Percentiles rank a stretch among this genome's conserved stretches.
Conservation (phyloP, 2,113 vertebrate species). For the Rhynchomys soricoides region DNA sequence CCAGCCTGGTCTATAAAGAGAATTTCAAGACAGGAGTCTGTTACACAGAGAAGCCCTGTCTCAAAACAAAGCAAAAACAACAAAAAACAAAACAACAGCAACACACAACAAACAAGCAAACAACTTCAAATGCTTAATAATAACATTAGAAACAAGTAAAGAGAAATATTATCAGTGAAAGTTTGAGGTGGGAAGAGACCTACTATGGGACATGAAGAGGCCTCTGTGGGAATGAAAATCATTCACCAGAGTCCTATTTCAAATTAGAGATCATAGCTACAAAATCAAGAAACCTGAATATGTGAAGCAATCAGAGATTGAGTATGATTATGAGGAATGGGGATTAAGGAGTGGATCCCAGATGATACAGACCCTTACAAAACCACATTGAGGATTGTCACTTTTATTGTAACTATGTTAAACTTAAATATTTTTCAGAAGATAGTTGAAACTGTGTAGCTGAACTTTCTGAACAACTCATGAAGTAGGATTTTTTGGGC, state of each 20-base stretch:
- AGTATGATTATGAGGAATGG: neutral
- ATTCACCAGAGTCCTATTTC: neutral
- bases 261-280: neutral
- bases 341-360: neutral
- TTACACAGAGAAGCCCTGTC: neutral
- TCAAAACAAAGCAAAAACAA: neutral
- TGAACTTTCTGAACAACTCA: constrained; percentile 31
- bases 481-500: neutral
- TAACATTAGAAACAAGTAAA: neutral
- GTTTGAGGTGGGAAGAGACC: neutral
- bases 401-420: constrained; percentile 2
- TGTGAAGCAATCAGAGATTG: neutral
- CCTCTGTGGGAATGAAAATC: neutral
- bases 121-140: neutral
- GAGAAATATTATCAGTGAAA: constrained; percentile 12
- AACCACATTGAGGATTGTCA: neutral
- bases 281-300: neutral
- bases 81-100: too few species aligned
- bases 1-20: neutral
- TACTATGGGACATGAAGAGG: neutral
- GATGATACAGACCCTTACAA: neutral
- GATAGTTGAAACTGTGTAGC: neutral
- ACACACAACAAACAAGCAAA: neutral
- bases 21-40: neutral
- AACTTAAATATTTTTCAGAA: constrained; percentile 47